Percentiles rank a stretch among this genome's conserved stretches.
phyloP scores from a whole-genome alignment of 2,797 vertebrate genomes.

The Otolemur crassicaudatus region DNA sequence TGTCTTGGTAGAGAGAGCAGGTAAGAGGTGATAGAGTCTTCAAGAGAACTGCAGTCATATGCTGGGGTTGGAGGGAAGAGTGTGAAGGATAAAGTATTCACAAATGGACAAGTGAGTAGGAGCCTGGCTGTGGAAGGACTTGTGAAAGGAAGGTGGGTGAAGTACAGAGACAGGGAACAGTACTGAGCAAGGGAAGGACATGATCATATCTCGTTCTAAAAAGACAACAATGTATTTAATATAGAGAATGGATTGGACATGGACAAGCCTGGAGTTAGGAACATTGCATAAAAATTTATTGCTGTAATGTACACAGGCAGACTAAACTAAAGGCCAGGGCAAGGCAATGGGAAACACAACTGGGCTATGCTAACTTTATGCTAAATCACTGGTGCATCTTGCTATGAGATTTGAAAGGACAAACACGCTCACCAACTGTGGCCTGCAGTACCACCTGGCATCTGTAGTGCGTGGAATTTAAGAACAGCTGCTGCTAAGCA shows the following conservation, averaged over 20 bases:
- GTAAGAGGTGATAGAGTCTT: not conserved
- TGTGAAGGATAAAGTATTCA: not conserved
- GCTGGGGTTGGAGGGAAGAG: not conserved
- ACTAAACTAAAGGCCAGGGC: not conserved
- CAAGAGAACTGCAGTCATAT: not conserved
- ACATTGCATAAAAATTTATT: not conserved
- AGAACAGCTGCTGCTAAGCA: conserved; percentile 65
- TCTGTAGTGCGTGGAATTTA: conserved; percentile 24
- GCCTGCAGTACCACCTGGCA: conserved; percentile 52
- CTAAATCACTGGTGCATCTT: not conserved
- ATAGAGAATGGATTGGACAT: not conserved
- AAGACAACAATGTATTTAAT: not conserved
- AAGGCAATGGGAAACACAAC: not conserved
- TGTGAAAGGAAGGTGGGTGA: not conserved
- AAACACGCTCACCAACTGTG: conserved; percentile 14
- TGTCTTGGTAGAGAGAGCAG: not conserved
- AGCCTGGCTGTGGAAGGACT: not conserved
- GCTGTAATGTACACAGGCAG: not conserved
- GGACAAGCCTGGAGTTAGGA: not conserved
- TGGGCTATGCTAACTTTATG: not conserved
- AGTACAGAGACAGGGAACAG: not conserved
- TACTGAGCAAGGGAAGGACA: not conserved
- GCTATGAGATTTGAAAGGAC: not conserved
- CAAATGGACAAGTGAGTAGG: not conserved
- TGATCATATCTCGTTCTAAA: not conserved